Evolutionary conservation across 2,113 vertebrate species (phyloP).

Genomic region (Vulpes lagopus): DNA sequence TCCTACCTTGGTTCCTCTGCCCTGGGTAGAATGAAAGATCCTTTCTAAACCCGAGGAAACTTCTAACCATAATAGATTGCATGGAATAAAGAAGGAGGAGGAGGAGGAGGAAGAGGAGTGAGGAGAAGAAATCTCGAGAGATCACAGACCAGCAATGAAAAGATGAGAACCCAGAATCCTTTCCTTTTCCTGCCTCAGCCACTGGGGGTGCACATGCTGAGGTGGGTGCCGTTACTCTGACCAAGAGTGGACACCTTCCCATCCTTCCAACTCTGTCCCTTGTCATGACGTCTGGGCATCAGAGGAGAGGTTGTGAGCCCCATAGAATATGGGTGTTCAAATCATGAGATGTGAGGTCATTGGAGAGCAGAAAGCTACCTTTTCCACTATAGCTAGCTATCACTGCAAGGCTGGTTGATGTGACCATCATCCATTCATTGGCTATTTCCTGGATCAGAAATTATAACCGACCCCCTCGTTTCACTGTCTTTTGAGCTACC

Average conservation of each 20-base stretch:
- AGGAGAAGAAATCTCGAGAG: neutral
- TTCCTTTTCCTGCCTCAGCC: neutral
- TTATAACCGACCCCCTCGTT: neutral
- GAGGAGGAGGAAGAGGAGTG: too few species aligned
- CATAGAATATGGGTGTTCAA: neutral
- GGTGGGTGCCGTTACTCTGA: neutral
- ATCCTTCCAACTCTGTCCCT: neutral
- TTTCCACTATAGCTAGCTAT: neutral
- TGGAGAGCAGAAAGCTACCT: slow-evolving; percentile 6
- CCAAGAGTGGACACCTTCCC: too few species aligned
- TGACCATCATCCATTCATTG: neutral
- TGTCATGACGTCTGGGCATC: neutral
- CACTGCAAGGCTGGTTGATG: neutral
- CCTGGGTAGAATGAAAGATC: neutral
- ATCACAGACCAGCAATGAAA: neutral
- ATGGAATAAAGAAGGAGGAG: neutral
- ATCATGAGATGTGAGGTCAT: neutral
- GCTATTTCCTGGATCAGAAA: neutral
- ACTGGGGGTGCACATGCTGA: neutral
- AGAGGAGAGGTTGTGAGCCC: neutral
- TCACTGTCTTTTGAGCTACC: neutral
- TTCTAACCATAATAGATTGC: neutral
- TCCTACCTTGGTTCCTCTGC: neutral
- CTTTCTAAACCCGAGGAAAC: neutral
- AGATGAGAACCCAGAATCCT: neutral